phyloP scores from a whole-genome alignment of 2,888 invertebrate genomes.

The Dione juno region DNA sequence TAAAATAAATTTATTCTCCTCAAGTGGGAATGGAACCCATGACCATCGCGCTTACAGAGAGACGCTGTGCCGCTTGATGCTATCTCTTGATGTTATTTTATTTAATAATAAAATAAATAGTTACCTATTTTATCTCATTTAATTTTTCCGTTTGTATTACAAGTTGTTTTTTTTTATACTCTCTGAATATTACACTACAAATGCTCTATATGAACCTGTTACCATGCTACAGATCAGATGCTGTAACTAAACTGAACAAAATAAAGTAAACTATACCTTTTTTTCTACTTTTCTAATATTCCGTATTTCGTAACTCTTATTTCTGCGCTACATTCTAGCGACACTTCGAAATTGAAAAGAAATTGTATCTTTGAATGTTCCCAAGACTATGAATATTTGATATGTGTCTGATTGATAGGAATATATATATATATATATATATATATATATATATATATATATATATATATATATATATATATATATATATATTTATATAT shows the following conservation, averaged over 20 bases:
- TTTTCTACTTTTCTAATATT: slow-evolving; percentile 49
- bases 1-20: too few relatives aligned
- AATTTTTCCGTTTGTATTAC: too few relatives aligned
- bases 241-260: not conserved
- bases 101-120: too few relatives aligned
- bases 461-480: too few relatives aligned
- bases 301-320: slow-evolving; percentile 52
- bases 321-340: slow-evolving; percentile 54
- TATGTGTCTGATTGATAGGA: slow-evolving; percentile 43
- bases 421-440: not conserved
- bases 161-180: too few relatives aligned
- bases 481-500: too few relatives aligned
- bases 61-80: not conserved
- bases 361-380: slow-evolving; percentile 49
- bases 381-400: slow-evolving; percentile 61
- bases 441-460: too few relatives aligned
- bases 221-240: not conserved
- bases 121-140: too few relatives aligned
- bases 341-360: slow-evolving; percentile 76
- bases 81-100: too few relatives aligned
- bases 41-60: not conserved
- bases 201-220: not conserved
- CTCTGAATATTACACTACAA: too few relatives aligned
- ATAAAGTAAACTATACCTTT: not conserved
- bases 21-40: too few relatives aligned